These are phyloP conservation scores for Pangasius djambal DNA, from an alignment of 2,797 vertebrate genomes.

Conservation along the genomic window DNA sequence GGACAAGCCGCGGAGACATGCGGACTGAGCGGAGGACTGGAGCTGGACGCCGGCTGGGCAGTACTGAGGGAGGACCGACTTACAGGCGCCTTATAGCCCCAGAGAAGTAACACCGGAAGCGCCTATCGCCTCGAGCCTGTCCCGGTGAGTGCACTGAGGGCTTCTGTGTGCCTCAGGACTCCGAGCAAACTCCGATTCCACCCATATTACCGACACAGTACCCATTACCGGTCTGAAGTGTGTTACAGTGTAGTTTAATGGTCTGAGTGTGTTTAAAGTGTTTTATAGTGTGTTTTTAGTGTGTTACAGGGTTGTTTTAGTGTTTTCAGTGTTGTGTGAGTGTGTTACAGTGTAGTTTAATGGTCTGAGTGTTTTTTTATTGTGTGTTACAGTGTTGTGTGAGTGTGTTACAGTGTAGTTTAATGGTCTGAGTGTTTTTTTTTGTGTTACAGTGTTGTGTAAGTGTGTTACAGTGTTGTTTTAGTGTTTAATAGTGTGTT, in stretches of 20 bases:
- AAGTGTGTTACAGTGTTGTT: too few species aligned
- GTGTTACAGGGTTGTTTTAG: too few species aligned
- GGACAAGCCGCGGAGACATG: neutral
- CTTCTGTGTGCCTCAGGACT: neutral
- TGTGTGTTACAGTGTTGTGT: neutral
- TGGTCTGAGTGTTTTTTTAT: too few species aligned
- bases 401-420: neutral
- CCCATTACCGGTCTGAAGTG: too few species aligned
- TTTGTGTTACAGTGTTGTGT: too few species aligned
- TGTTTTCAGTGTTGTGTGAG: too few species aligned
- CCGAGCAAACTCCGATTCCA: neutral
- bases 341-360: too few species aligned
- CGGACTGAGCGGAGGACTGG: neutral
- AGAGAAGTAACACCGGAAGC: neutral
- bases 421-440: too few species aligned
- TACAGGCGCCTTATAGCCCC: neutral
- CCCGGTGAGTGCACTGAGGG: neutral
- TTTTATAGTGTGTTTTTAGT: too few species aligned
- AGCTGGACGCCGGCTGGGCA: neutral
- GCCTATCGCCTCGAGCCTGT: neutral
- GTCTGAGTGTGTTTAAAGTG: too few species aligned
- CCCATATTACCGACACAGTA: neutral
- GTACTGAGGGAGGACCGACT: neutral
- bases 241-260: too few species aligned
- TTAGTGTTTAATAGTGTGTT: too few species aligned